Percentiles rank a stretch among this genome's conserved stretches.
These are phyloP conservation scores for Conops quadrifasciatus DNA, from an alignment of 2,888 invertebrate species.

Conservation along the genomic window DNA sequence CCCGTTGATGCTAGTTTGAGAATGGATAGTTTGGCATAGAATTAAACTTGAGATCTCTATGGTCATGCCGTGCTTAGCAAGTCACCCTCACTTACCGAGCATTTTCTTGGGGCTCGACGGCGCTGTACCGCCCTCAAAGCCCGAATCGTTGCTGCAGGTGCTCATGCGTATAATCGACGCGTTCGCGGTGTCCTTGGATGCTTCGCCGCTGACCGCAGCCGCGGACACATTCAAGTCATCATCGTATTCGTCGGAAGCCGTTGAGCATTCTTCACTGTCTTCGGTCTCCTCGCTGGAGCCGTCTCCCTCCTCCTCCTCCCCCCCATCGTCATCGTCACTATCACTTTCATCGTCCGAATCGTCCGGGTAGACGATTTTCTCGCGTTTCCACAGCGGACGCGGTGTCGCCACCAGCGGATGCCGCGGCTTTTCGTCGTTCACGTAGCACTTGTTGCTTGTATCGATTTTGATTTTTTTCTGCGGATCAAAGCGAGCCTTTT, in stretches of 20 bases:
- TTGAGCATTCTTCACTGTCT: slow-evolving; percentile 59
- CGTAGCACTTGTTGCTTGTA: slow-evolving; percentile 62
- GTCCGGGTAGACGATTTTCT: slow-evolving; percentile 66
- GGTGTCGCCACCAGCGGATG: slow-evolving; percentile 72
- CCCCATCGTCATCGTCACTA: slow-evolving; percentile 63
- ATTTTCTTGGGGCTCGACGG: slow-evolving; percentile 74
- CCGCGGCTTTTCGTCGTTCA: slow-evolving; percentile 69
- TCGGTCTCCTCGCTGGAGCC: slow-evolving; percentile 54
- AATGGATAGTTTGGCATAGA: too few relatives aligned
- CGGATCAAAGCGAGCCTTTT: slow-evolving; percentile 62
- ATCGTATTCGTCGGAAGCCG: slow-evolving; percentile 57
- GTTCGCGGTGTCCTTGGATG: slow-evolving; percentile 47
- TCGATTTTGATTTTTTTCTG: slow-evolving; percentile 65
- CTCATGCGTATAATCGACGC: slow-evolving; percentile 68
- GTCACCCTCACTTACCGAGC: slow-evolving; percentile 62
- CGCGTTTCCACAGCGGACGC: slow-evolving; percentile 68
- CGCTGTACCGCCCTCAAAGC: slow-evolving; percentile 77
- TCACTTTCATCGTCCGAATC: slow-evolving; percentile 67
- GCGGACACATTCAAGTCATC: slow-evolving; percentile 49
- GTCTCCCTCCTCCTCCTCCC: slow-evolving; percentile 59
- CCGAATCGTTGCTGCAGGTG: slow-evolving; percentile 85
- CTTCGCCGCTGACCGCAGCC: slow-evolving; percentile 24
- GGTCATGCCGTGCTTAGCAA: slow-evolving; percentile 9
- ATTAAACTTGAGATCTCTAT: slow-evolving; percentile 18
- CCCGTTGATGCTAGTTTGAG: too few relatives aligned